Evolutionary conservation across 37 sponge, comb jelly and placozoan genomes (phyloP), one percentile per base, ranked within the genome.

Genomic region (Geodia barretti): DNA sequence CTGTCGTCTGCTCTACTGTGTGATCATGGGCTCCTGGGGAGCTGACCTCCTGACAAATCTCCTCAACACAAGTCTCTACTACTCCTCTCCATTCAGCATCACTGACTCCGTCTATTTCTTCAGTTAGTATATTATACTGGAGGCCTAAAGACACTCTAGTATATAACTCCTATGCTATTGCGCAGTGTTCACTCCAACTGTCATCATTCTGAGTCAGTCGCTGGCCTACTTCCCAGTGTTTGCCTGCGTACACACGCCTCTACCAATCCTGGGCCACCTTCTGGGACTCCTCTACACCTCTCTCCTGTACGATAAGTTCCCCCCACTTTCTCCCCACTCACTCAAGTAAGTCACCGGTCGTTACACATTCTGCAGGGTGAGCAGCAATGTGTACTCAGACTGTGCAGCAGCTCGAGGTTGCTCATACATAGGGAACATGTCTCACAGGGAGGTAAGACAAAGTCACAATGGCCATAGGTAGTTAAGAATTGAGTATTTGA

Each of bases 141-240:
- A 62, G 5, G 21, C 36, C 9, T 19, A 34, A 9, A 3, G 8
- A 29, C 36, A 30, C 8, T n/a, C 5, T 65, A 7, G 40, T 5
- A 31, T 2, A 33, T 37, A 3, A 30, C n/a, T 38, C 4, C 32
- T 77, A 60, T 68, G 3, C 31, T 29, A 20, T 1, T 1, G 25
- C 34, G 5, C 70, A 84, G 86, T 72, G 33, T 28, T 72, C 8
- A 62, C 79, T 63, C 73, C 73, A 2, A 62, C 62, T 40, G 79
- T 78, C 35, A 78, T 85, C 35, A 78, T 85, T 30, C 64, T 85
- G 40, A 62, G 39, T 41, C 79, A 85, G 64, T 72, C 86, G 25
- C 72, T 85, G 34, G 43, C 78, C 86, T 85, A 85, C 73, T 85
- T 78, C 58, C 86, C 86, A 19, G 79, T 78, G 43, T 59, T 85